A percentile compares a stretch with the other conserved stretches of the same genome.
phyloP scores from a whole-genome alignment of 2,888 invertebrate genomes.

The Lasioglossum villosulum region DNA sequence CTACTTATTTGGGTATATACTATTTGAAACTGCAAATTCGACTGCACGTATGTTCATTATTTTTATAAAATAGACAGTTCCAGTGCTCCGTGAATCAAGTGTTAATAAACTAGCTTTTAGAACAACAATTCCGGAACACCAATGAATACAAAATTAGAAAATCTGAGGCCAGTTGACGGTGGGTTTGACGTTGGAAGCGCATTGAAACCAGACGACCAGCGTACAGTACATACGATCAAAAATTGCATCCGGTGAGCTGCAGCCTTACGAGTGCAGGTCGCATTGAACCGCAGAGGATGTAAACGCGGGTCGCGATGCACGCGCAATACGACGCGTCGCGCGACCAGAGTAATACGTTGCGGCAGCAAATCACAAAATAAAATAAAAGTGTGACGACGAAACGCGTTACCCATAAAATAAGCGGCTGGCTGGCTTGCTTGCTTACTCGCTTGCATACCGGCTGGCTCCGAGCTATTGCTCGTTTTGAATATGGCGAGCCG shows the following conservation, averaged over 20 bases:
- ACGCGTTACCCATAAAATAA: constrained; percentile 76
- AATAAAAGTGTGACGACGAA: constrained; percentile 66
- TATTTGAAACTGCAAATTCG: too few species aligned
- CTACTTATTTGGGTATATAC: too few species aligned
- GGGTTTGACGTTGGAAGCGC: not conserved
- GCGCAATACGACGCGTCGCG: not conserved
- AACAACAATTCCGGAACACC: not conserved
- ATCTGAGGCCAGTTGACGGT: not conserved
- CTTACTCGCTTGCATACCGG: not conserved
- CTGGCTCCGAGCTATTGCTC: constrained; percentile 65
- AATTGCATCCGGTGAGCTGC: constrained; percentile 10
- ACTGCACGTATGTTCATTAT: too few species aligned
- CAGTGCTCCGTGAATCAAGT: not conserved
- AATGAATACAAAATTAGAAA: not conserved
- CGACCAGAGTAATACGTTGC: constrained; percentile 40
- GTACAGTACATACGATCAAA: not conserved
- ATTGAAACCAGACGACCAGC: not conserved
- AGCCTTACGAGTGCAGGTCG: constrained; percentile 26
- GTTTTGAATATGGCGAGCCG: constrained; percentile 66
- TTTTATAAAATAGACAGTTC: too few species aligned
- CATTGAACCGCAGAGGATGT: constrained; percentile 7
- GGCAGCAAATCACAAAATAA: constrained; percentile 67
- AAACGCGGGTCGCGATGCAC: constrained; percentile 1
- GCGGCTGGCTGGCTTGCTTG: constrained; percentile 26
- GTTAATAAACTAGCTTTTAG: not conserved